These are phyloP conservation scores for Dasyurus viverrinus DNA, from an alignment of 2,113 vertebrate species.

Conservation along the genomic window DNA sequence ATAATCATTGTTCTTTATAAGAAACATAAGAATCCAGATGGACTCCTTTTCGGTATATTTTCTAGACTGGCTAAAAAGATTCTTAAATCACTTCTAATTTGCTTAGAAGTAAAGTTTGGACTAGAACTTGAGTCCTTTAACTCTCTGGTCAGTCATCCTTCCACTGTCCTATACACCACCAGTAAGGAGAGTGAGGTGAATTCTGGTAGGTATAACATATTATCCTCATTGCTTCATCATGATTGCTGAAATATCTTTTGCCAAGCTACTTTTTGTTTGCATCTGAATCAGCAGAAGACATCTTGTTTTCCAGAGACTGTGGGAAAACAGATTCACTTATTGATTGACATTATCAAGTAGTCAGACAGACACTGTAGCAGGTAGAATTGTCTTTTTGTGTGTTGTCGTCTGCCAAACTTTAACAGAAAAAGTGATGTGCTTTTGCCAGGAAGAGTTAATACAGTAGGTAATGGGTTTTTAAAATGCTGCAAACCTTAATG, in stretches of 20 bases:
- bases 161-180: not conserved
- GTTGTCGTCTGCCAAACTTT: constrained; percentile 84
- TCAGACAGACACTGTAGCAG: constrained; percentile 82
- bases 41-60: not conserved
- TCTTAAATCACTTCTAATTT: not conserved
- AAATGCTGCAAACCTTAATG: constrained; percentile 85
- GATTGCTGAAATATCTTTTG: constrained; percentile 54
- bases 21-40: not conserved
- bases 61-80: not conserved
- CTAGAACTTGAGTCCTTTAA: not conserved
- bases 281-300: constrained; percentile 71
- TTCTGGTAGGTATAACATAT: constrained; percentile 10
- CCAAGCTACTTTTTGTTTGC: constrained; percentile 65
- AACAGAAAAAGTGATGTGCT: constrained; percentile 82
- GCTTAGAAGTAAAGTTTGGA: not conserved
- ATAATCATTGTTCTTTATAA: not conserved
- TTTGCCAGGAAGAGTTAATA: constrained; percentile 79
- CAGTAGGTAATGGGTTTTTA: constrained; percentile 84
- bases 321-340: constrained; percentile 84
- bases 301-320: constrained; percentile 78
- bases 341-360: constrained; percentile 87
- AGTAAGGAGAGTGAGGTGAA: not conserved
- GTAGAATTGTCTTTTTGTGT: constrained; percentile 84
- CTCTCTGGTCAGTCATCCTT: not conserved
- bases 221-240: not conserved